These are phyloP conservation scores for Troilus luridus DNA, from an alignment of 2,888 invertebrate species.

Conservation along the genomic window DNA sequence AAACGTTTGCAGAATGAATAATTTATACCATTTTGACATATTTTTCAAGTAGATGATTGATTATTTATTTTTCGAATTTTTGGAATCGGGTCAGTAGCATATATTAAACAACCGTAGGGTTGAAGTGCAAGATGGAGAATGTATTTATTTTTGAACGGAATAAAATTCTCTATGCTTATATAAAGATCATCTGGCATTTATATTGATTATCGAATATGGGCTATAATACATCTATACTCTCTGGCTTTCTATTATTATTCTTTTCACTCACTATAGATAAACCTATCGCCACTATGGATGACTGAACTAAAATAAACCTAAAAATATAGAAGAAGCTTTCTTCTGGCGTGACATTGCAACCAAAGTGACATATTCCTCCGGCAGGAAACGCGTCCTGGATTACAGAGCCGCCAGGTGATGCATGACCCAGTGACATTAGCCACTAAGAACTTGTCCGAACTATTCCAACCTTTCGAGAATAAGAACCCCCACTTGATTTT, in stretches of 20 bases:
- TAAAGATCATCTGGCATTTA: too few relatives aligned
- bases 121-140: too few relatives aligned
- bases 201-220: too few relatives aligned
- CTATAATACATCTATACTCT: not conserved
- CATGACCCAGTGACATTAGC: conserved; percentile 20
- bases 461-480: not conserved
- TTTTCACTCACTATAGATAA: too few relatives aligned
- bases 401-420: not conserved
- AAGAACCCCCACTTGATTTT: not conserved
- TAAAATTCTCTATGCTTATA: too few relatives aligned
- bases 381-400: not conserved
- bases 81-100: too few relatives aligned
- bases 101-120: too few relatives aligned
- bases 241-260: not conserved
- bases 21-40: too few relatives aligned
- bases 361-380: not conserved
- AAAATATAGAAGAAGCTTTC: not conserved
- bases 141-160: too few relatives aligned
- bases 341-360: not conserved
- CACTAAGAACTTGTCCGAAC: not conserved
- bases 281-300: not conserved
- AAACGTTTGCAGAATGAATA: too few relatives aligned
- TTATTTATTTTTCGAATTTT: too few relatives aligned
- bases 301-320: not conserved
- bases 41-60: too few relatives aligned